Evolutionary conservation across 2,113 vertebrate genomes (phyloP), one percentile per base, ranked within the genome.

Genomic region (Phainopepla nitens): DNA sequence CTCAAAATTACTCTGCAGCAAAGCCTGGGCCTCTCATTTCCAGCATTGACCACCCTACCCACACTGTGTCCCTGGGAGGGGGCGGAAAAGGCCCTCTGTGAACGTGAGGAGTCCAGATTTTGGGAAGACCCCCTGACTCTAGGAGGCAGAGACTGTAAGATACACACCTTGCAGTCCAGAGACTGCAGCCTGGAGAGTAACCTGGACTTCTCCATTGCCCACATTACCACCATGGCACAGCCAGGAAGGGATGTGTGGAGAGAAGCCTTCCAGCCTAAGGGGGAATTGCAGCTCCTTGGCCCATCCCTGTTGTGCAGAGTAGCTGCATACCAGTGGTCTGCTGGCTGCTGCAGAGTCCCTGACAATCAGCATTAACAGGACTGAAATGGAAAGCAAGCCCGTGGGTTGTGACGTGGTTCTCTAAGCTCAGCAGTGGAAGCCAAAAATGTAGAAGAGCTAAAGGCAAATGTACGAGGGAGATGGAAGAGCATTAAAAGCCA

Each of bases 241-340:
- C 27, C 36, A 35, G 23, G 39, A 17, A 61, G 22, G 29, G n/a
- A 36, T 53, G 31, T 10, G 24, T 24, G 22, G 7, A 39, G 27
- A 39, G 53, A 85, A 86, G 79, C 50, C 45, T 47, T 27, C 22
- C 76, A 80, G 36, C 41, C n/a, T 33, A 11, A 47, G 29, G 18
- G 9, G 16, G 2, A 13, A 31, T 33, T 94, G 20, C 7, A 53
- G 31, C 27, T 68, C 27, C 49, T 75, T 15, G 25, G 23, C 39
- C 51, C 24, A 23, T 28, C 53, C 28, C 41, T 89, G 51, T 25
- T 73, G 28, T 5, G 0, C 20, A 29, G 19, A 24, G 24, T 11
- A 29, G 39, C 64, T 81, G 60, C 2, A 0, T 23, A 22, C 17
- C 36, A 20, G 45, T 2, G 0, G 9, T 5, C 41, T 2, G 2